phyloP scores from a whole-genome alignment of 2,888 invertebrate species.

The Cantharis rufa region DNA sequence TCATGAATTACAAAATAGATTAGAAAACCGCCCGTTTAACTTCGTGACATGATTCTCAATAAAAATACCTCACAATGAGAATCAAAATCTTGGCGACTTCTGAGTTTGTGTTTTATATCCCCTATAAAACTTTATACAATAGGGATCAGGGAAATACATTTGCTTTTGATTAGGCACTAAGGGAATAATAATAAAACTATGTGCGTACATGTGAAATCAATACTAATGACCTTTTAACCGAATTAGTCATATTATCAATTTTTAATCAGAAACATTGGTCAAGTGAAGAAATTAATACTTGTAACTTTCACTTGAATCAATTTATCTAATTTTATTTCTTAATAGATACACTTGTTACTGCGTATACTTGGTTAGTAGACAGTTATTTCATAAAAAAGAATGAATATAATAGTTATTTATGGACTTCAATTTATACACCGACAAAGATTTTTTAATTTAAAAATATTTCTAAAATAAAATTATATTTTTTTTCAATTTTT shows the following conservation, averaged over 20 bases:
- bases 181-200: background rate
- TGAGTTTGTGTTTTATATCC: background rate
- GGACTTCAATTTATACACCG: too few relatives aligned
- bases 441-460: too few relatives aligned
- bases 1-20: background rate
- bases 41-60: background rate
- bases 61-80: background rate
- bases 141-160: background rate
- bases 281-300: background rate
- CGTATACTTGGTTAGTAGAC: too few relatives aligned
- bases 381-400: too few relatives aligned
- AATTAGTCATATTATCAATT: background rate
- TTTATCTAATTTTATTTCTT: background rate
- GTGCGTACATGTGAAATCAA: background rate
- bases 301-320: background rate
- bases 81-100: background rate
- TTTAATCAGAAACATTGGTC: background rate
- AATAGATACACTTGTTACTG: background rate
- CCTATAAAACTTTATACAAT: background rate
- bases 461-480: too few relatives aligned
- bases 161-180: background rate
- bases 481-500: too few relatives aligned
- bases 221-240: background rate
- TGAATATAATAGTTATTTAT: too few relatives aligned
- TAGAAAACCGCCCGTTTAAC: background rate